Base-by-base conservation (phyloP, 2,888 invertebrate genomes). In the Acronicta alni region DNA sequence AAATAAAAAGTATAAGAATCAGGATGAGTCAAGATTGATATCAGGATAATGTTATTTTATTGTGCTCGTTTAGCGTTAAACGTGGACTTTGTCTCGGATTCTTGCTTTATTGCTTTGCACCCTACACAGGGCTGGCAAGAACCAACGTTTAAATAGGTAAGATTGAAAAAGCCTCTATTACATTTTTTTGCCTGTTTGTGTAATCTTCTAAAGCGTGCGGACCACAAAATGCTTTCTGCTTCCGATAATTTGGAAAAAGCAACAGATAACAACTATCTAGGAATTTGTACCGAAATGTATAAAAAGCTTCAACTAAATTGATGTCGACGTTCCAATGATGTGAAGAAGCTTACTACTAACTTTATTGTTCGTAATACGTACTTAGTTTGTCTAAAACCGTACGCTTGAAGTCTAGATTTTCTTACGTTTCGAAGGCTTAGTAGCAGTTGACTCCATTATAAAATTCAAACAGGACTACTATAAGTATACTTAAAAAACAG, bases 11-110 rank as follows among this genome's bases (percentile, higher is more conserved):
- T 32, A 64, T 41, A 69, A 69, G 49, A 65, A 65, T 70, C 48
- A 57, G 64, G 45, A 64, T 57, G 64, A 63, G 68, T 72, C 49
- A 61, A 61, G 71, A 75, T 77, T 67, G 45, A 35, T 47, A 57
- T 60, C 49, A 37, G 68, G 80, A 84, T 81, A 81, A 77, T 77
- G 70, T 77, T 75, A 67, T 77, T 87, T 87, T 85, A 87, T 84
- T 81, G 75, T 80, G 59, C 65, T 67, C 79, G 78, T 83, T 85
- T 80, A 80, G 80, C 79, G 82, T 83, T 81, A 84, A 83, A 77
- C 67, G 75, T 75, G 73, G 59, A 74, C 59, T 75, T 72, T 67
- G 66, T 61, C 64, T 59, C 74, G 83, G 79, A 78, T 55, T 53
- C 80, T 81, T 84, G 78, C 43, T 83, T 86, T 84, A 87, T 83